A percentile compares a stretch with the other conserved stretches of the same genome.
Evolutionary conservation across 2,888 invertebrate genomes (phyloP).

Genomic region (Tetranychus piercei): DNA sequence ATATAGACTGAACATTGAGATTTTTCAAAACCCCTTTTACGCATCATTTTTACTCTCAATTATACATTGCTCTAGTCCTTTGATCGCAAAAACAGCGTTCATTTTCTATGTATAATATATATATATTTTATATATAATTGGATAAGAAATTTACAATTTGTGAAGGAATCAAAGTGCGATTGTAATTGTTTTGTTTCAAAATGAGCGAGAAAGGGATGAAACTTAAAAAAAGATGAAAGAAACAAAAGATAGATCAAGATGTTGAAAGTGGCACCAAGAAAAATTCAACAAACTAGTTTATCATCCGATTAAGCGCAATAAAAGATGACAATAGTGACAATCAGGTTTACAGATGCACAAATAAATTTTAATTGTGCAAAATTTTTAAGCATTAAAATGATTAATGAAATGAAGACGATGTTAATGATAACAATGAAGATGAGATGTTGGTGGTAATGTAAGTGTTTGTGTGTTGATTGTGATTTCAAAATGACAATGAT

Average conservation of each 20-base stretch:
- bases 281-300: not conserved
- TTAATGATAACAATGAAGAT: slow-evolving; percentile 24
- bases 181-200: not conserved
- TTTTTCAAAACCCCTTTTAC: not conserved
- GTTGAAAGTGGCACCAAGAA: not conserved
- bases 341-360: not conserved
- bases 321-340: not conserved
- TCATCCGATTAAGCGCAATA: not conserved
- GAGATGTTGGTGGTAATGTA: slow-evolving; percentile 14
- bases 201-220: not conserved
- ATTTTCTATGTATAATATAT: not conserved
- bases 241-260: not conserved
- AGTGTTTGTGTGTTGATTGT: too few species aligned
- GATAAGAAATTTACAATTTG: not conserved
- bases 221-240: not conserved
- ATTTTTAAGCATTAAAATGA: not conserved
- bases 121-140: not conserved
- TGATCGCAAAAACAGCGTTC: not conserved
- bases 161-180: too few species aligned
- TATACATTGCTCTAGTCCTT: not conserved
- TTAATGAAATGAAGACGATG: slow-evolving; percentile 14
- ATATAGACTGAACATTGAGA: not conserved
- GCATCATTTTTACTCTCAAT: not conserved
- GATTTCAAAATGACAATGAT: not conserved
- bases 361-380: too few species aligned